These are phyloP conservation scores for Mobula birostris DNA, from an alignment of 2,113 vertebrate species.

Conservation along the genomic window DNA sequence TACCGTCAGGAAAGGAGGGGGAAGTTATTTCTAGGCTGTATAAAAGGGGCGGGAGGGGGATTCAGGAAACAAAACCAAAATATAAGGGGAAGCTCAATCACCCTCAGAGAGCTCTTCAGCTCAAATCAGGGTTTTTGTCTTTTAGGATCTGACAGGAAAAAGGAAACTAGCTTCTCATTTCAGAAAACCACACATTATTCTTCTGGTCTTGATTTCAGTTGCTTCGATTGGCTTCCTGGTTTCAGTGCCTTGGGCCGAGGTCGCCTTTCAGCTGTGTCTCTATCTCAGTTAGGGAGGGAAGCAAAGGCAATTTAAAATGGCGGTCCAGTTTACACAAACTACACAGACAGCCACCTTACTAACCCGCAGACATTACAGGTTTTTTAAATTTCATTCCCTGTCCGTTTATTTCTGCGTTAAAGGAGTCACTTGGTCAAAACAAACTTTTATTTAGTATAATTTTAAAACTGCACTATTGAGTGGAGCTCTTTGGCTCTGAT, in stretches of 20 bases:
- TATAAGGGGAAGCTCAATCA: neutral
- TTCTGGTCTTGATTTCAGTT: neutral
- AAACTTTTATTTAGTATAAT: neutral
- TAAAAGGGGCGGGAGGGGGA: neutral
- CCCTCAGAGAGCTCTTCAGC: neutral
- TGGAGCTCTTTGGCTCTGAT: neutral
- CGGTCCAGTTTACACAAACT: neutral
- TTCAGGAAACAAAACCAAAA: neutral
- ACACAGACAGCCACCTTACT: neutral
- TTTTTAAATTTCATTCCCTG: neutral
- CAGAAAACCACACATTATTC: constrained; percentile 34
- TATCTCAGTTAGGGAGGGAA: neutral
- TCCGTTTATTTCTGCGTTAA: neutral
- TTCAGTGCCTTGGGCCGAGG: neutral
- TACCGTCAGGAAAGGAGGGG: neutral
- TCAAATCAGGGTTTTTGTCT: neutral
- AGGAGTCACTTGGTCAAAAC: neutral
- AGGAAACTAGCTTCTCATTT: constrained; percentile 9
- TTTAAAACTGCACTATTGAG: neutral
- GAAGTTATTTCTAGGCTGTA: neutral
- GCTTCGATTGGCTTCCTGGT: neutral
- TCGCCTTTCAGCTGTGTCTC: neutral
- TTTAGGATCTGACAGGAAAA: constrained; percentile 25
- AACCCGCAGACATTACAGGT: neutral
- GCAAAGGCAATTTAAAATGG: neutral